These are phyloP conservation scores for Noctua pronuba DNA, from an alignment of 2,888 invertebrate species.

Conservation along the genomic window DNA sequence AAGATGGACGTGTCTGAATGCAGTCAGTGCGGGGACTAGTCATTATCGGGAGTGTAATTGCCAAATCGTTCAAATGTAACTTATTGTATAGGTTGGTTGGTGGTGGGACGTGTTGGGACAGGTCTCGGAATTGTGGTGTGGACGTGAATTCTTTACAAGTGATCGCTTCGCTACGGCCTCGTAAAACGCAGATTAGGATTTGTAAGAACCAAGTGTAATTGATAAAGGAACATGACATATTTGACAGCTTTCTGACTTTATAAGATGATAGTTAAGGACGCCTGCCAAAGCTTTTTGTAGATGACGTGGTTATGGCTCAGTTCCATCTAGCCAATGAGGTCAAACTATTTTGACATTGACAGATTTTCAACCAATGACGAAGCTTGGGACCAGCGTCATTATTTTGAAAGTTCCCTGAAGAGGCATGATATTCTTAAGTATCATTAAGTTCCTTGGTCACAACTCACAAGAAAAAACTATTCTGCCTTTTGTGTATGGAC, in stretches of 20 bases:
- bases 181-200: not conserved
- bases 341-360: not conserved
- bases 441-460: not conserved
- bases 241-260: constrained; percentile 20
- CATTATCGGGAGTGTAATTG: constrained; percentile 74
- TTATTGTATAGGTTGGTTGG: constrained; percentile 63
- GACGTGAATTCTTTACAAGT: not conserved
- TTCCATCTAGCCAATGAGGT: not conserved
- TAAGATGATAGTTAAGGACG: not conserved
- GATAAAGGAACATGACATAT: not conserved
- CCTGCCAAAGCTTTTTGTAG: not conserved
- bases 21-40: constrained; percentile 70
- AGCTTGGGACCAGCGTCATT: not conserved
- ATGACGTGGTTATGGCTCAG: not conserved
- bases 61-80: constrained; percentile 81
- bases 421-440: not conserved
- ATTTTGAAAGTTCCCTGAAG: not conserved
- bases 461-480: not conserved
- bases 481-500: not conserved
- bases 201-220: not conserved
- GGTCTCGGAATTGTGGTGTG: not conserved
- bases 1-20: constrained; percentile 71
- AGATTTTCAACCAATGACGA: not conserved
- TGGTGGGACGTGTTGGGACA: constrained; percentile 57
- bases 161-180: not conserved